Evolutionary conservation across 2,797 vertebrate genomes (phyloP).

Genomic region (Carcharodon carcharias): DNA sequence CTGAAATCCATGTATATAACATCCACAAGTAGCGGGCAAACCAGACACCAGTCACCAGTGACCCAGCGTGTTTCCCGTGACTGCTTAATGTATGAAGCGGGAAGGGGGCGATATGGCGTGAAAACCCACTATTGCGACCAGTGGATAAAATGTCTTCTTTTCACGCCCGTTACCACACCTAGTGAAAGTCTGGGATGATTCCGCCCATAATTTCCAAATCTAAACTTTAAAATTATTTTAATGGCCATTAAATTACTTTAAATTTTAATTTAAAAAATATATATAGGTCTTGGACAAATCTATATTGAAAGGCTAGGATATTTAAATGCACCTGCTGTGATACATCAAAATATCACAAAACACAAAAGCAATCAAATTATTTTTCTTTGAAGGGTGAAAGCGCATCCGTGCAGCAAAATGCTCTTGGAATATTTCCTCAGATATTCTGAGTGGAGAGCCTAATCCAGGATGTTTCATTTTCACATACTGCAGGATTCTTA

Average conservation of each 20-base stretch:
- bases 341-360: not conserved
- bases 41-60: too few species aligned
- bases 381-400: not conserved
- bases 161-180: too few species aligned
- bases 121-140: too few species aligned
- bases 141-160: too few species aligned
- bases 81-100: too few species aligned
- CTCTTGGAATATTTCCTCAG: not conserved
- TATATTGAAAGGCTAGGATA: not conserved
- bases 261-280: not conserved
- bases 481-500: not conserved
- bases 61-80: too few species aligned
- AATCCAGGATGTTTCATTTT: not conserved
- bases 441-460: not conserved
- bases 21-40: too few species aligned
- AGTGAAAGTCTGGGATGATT: too few species aligned
- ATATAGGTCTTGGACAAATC: too few species aligned
- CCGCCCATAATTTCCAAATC: not conserved
- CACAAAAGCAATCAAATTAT: not conserved
- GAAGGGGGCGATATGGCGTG: too few species aligned
- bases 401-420: not conserved
- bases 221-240: not conserved
- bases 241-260: not conserved
- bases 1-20: too few species aligned
- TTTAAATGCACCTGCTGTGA: not conserved